phyloP scores from a whole-genome alignment of 2,888 invertebrate genomes.

The Pseudococcus viburni region DNA sequence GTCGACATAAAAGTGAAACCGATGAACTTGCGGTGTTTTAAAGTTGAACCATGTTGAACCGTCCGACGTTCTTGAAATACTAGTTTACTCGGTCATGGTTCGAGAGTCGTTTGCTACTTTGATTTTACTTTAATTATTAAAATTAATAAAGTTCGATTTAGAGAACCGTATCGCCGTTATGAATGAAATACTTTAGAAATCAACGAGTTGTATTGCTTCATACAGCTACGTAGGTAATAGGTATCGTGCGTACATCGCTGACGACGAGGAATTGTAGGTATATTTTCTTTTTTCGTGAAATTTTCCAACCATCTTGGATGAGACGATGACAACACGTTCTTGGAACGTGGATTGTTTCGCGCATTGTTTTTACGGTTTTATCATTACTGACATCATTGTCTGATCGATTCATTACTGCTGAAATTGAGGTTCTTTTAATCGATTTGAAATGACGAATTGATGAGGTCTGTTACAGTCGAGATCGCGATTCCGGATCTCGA shows the following conservation, averaged over 20 bases:
- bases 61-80: conserved; percentile 35
- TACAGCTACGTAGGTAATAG: not conserved
- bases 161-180: conserved; percentile 26
- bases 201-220: not conserved
- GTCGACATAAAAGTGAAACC: not conserved
- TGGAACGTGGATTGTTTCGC: too few relatives aligned
- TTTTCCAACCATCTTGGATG: too few relatives aligned
- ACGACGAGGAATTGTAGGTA: too few relatives aligned
- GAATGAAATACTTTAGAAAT: conserved; percentile 39
- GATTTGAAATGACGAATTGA: not conserved
- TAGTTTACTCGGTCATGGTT: conserved; percentile 39
- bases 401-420: not conserved
- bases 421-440: not conserved
- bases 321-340: too few relatives aligned
- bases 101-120: conserved; percentile 20
- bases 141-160: conserved; percentile 39
- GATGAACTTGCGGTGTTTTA: not conserved
- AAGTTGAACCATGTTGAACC: conserved; percentile 1
- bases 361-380: not conserved
- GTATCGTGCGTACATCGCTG: not conserved
- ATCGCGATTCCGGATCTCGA: not conserved
- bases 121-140: conserved; percentile 40
- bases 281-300: not conserved
- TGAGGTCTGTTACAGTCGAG: not conserved
- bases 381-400: not conserved